Evolutionary conservation across 1,140 invertebrate species (phyloP).

Genomic region (Conus betulinus): DNA sequence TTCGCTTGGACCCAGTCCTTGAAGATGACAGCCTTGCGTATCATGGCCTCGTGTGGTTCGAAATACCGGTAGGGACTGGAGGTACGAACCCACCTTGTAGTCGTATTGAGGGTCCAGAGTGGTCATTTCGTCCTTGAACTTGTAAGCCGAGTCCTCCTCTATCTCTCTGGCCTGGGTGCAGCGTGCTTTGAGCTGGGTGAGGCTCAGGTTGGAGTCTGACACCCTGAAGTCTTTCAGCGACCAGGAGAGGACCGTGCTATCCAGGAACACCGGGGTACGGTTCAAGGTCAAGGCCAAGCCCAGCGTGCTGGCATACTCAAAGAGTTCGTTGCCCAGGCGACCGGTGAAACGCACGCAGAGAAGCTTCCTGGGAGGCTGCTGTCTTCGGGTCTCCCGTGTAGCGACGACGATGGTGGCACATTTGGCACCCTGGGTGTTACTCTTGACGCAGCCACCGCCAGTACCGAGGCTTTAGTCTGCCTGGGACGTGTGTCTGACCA

Average conservation of each 20-base stretch:
- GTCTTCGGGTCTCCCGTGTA: no score
- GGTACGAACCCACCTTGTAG: slow-evolving; percentile 45
- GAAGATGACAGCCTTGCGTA: slow-evolving; percentile 56
- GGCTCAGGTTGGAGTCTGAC: neutral
- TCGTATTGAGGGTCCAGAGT: slow-evolving; percentile 41
- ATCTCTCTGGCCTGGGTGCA: neutral
- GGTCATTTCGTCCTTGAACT: slow-evolving; percentile 44
- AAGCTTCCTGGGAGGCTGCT: neutral
- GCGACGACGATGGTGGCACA: neutral
- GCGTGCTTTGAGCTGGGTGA: slow-evolving; percentile 1
- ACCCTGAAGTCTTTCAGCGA: slow-evolving; percentile 34
- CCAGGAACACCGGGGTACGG: slow-evolving; percentile 41
- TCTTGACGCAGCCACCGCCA: no score
- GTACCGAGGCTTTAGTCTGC: no score
- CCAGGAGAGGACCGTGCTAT: slow-evolving; percentile 22
- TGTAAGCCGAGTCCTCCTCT: slow-evolving; percentile 34
- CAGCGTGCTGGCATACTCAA: slow-evolving; percentile 58
- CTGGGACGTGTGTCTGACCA: no score
- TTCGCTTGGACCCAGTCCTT: slow-evolving; percentile 36
- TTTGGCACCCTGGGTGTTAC: no score
- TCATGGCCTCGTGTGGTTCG: slow-evolving; percentile 30
- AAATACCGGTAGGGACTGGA: slow-evolving; percentile 65
- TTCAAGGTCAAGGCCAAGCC: slow-evolving; percentile 49
- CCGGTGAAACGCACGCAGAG: slow-evolving; percentile 51
- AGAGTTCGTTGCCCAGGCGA: slow-evolving; percentile 60